phyloP scores from a whole-genome alignment of 2,113 vertebrate species.

The Cebidichthys violaceus region DNA sequence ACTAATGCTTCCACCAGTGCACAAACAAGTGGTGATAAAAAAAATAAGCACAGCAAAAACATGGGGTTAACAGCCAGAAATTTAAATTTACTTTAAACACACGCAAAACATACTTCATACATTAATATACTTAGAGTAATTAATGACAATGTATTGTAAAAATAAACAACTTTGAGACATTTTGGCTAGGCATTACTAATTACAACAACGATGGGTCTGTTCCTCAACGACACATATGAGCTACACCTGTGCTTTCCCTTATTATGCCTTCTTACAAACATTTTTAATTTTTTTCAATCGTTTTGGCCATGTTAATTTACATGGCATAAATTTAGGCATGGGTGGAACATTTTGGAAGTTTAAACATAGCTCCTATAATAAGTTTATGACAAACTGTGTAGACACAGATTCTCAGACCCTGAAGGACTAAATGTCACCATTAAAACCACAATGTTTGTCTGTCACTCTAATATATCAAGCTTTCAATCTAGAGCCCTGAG shows the following conservation, averaged over 20 bases:
- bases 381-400: no score
- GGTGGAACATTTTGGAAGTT: no score
- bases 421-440: no score
- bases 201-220: not conserved
- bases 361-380: no score
- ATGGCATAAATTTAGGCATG: no score
- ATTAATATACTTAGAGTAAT: not conserved
- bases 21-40: not conserved
- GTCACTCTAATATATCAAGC: no score
- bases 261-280: not conserved
- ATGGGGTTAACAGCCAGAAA: not conserved
- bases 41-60: not conserved
- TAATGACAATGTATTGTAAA: not conserved
- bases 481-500: no score
- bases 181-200: not conserved
- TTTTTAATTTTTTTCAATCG: no score
- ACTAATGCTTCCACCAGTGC: not conserved
- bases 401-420: no score
- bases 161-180: not conserved
- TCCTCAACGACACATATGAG: not conserved
- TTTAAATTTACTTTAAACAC: not conserved
- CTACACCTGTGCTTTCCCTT: not conserved
- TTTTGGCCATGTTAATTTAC: no score
- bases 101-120: not conserved
- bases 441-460: no score